Base-by-base conservation (phyloP, 2,888 invertebrate species). In the Chalcis sispes region DNA sequence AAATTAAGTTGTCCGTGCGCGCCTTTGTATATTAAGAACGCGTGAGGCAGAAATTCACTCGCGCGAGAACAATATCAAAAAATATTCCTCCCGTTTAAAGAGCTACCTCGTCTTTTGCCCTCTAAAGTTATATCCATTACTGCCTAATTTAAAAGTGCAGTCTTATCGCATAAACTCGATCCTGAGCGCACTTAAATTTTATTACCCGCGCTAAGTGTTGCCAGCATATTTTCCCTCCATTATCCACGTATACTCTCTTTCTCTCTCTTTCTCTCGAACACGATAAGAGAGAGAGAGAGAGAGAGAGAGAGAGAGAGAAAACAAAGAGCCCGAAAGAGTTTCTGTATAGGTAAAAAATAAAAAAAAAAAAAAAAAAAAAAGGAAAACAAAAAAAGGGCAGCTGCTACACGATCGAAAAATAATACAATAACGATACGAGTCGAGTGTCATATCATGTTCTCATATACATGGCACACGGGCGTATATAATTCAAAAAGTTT, bases 61-160 rank as follows among this genome's bases (percentile, higher is more conserved):
- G 61, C 8, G 36, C 1, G 36, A 4, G 36, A 58, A 58, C 5
- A 46, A 62, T 62, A 46, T 46, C n/a, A 27, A 46, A 62, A 62
- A 46, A 18, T n/a, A n/a, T 18, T 8, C 3, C 3, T 2, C 58
- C n/a, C n/a, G n/a, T n/a, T n/a, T n/a, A n/a, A n/a, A n/a, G n/a
- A n/a, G n/a, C n/a, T n/a, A n/a, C n/a, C n/a, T n/a, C n/a, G 18
- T 50, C 20, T 20, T 20, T 15, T 3, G 18, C 18, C 58, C 13
- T 23, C 13, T 23, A 62, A 42, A 23, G 58, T 18, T 10, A 7
- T 20, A 58, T 58, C 61, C 61, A 62, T 62, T 62, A 62, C 46
- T 18, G 8, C 25, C 27, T 27, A 27, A 46, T 62, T 62, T 42
- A 27, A 46, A 62, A 27, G 59, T 23, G 20, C 23, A 23, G 42